Percentiles rank a stretch among this genome's conserved stretches.
Evolutionary conservation across 2,888 invertebrate genomes (phyloP).

Genomic region (Leptarthrus brevirostris): DNA sequence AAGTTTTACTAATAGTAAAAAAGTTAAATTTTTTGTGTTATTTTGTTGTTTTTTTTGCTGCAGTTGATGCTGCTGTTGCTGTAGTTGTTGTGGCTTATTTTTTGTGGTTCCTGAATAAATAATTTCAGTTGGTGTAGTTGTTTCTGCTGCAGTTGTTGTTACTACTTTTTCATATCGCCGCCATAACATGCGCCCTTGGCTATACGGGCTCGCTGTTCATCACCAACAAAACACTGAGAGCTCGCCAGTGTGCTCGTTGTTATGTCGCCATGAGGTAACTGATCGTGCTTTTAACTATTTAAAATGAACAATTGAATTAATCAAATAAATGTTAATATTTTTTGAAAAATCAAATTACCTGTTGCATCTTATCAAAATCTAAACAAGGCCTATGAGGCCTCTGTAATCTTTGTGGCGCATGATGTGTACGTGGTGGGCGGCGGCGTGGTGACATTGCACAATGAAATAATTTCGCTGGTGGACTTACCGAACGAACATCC

Average conservation of each 20-base stretch:
- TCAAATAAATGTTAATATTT: no score
- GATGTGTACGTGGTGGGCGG: slow-evolving; percentile 72
- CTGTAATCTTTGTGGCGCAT: slow-evolving; percentile 67
- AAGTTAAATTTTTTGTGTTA: slow-evolving; percentile 52
- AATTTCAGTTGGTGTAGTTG: slow-evolving; percentile 43
- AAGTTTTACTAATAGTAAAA: slow-evolving; percentile 50
- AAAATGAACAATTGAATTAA: slow-evolving; percentile 60
- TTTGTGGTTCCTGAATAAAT: slow-evolving; percentile 20
- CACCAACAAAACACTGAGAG: slow-evolving; percentile 86
- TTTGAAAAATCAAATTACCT: slow-evolving; percentile 72
- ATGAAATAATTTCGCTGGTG: slow-evolving; percentile 70
- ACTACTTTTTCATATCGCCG: slow-evolving; percentile 49
- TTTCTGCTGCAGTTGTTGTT: slow-evolving; percentile 25
- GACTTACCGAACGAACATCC: slow-evolving; percentile 67
- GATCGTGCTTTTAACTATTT: slow-evolving; percentile 79
- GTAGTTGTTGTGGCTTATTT: slow-evolving; percentile 19
- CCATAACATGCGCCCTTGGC: slow-evolving; percentile 53
- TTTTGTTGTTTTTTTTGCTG: slow-evolving; percentile 48
- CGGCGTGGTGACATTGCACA: slow-evolving; percentile 72
- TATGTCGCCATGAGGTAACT: slow-evolving; percentile 80
- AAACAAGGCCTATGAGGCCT: slow-evolving; percentile 88
- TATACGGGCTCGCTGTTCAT: slow-evolving; percentile 62
- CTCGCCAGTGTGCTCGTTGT: slow-evolving; percentile 78
- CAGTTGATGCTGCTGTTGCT: slow-evolving; percentile 16
- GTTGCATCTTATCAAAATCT: slow-evolving; percentile 97